Evolutionary conservation across 2,113 vertebrate species (phyloP), one percentile per base, ranked within the genome.

Genomic region (Hassar affinis): DNA sequence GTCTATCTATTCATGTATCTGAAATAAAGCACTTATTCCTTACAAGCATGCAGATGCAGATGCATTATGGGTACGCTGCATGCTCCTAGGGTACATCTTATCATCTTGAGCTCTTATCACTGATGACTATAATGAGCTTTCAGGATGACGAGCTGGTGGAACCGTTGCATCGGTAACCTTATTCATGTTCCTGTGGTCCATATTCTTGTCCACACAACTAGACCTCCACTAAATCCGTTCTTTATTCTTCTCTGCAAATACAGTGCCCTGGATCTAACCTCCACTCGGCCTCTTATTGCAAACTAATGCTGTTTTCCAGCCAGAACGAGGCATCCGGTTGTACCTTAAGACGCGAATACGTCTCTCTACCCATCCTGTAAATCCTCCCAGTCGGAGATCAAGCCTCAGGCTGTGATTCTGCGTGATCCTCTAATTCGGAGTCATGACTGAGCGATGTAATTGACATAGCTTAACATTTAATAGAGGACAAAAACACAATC

Each of bases 401-500:
- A n/a, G 80, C 66, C 61, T 35, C 47, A 1, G 52, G 76, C 35
- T 59, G 33, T 30, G 56, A 25, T 49, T 51, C 85, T 64, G 35
- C 76, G 14, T 75, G 68, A 83, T 86, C 57, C 38, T 80, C 75
- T 27, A 83, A 74, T 69, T 61, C 66, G 9, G 35, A 64, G 68
- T 83, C 75, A 15, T 74, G 61, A 86, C 68, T 22, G 42, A 64
- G 62, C n/a, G 15, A 47, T 59, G 76, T 80, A 72, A 83, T 27
- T 83, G 68, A 51, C 85, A 62, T n/a, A 84, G 75, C 56, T 71
- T 64, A 76, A 18, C 30, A 14, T 83, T 30, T 82, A 27, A 64
- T n/a, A 38, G n/a, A 35, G 18, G 6, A 79, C n/a, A 74, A 83
- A 83, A 66, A 79, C 27, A 85, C 10, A 56, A 33, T 45, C 45